These are phyloP conservation scores for Dreissena rostriformis DNA, from an alignment of 1,140 invertebrate species.

Conservation along the genomic window DNA sequence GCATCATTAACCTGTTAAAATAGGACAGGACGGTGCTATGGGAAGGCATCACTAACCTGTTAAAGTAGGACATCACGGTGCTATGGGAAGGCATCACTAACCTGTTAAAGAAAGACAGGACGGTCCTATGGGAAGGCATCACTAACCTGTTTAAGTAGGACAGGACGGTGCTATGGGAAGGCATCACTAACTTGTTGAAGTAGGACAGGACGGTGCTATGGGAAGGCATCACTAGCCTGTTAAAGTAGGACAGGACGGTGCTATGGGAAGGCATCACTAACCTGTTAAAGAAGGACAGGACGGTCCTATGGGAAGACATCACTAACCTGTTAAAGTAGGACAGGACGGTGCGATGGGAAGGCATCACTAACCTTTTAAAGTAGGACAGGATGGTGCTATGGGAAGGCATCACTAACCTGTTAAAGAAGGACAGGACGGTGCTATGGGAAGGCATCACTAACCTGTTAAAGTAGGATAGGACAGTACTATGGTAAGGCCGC, in stretches of 20 bases:
- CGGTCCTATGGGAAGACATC: neutral
- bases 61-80: neutral
- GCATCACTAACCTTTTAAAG: conserved; percentile 3
- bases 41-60: conserved; percentile 50
- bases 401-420: conserved; percentile 59
- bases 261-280: conserved; percentile 75
- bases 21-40: conserved; percentile 73
- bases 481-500: neutral
- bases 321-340: neutral
- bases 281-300: neutral
- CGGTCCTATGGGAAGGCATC: neutral
- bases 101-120: neutral
- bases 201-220: conserved; percentile 9
- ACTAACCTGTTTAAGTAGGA: neutral
- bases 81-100: neutral
- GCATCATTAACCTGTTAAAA: conserved; percentile 71
- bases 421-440: neutral
- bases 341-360: neutral
- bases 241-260: conserved; percentile 76
- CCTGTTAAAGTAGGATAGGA: neutral
- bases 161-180: neutral
- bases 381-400: neutral
- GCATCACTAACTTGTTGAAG: neutral
- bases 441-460: conserved; percentile 57
- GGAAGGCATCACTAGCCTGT: conserved; percentile 69